Conservation (phyloP, 2,888 invertebrate genomes). For the Ganaspis brasiliensis region DNA sequence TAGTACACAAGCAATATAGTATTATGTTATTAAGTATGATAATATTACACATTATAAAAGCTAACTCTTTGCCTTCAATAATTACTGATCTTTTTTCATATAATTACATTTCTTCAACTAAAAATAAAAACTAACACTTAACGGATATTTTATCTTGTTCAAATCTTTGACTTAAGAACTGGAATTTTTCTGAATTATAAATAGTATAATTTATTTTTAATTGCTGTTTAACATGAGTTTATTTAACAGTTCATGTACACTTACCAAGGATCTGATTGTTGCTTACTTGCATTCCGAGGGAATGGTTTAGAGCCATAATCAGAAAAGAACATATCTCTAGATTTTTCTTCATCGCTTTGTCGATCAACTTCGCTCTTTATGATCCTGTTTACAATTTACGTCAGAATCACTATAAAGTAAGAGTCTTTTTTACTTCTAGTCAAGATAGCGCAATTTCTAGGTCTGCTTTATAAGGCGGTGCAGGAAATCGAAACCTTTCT, state of each 20-base stretch:
- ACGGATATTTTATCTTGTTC: no score
- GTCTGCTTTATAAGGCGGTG: constrained; percentile 33
- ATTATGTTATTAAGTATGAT: no score
- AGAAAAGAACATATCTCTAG: background rate
- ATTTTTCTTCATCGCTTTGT: constrained; percentile 11
- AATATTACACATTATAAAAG: no score
- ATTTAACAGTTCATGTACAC: background rate
- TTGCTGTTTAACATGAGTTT: no score
- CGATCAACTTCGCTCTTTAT: constrained; percentile 34
- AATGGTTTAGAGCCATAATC: constrained; percentile 18
- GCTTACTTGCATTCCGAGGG: constrained; percentile 11
- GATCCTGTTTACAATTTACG: constrained; percentile 27
- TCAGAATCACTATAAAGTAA: constrained; percentile 33
- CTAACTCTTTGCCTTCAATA: no score
- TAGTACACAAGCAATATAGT: no score
- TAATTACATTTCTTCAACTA: no score
- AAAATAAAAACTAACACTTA: no score
- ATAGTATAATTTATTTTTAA: no score
- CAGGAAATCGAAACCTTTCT: constrained; percentile 33
- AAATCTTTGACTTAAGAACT: no score
- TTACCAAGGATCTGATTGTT: background rate
- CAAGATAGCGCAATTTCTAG: constrained; percentile 14
- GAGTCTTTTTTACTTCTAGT: constrained; percentile 4
- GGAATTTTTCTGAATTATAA: no score
- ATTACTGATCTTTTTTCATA: no score